Conservation (phyloP, 2,888 invertebrate genomes). For the Drosophila eohydei region DNA sequence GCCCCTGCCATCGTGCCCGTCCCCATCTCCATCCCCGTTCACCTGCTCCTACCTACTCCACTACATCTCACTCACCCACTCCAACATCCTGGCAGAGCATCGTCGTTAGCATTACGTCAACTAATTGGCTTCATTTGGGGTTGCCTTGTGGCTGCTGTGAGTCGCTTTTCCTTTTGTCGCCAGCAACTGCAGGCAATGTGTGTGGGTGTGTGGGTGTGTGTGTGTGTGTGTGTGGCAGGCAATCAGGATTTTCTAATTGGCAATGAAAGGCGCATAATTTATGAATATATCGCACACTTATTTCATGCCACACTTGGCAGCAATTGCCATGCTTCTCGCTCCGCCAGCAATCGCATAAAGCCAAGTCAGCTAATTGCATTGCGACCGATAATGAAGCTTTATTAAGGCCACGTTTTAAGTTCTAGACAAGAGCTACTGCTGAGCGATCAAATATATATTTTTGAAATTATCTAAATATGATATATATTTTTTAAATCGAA, state of each 20-base stretch:
- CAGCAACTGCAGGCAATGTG: conserved; percentile 35
- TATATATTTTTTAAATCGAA: not conserved
- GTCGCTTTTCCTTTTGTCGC: conserved; percentile 42
- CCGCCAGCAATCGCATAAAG: conserved; percentile 5
- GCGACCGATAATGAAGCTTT: conserved; percentile 15
- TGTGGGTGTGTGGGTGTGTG: conserved; percentile 19
- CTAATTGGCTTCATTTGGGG: conserved; percentile 80
- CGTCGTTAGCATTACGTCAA: conserved; percentile 77
- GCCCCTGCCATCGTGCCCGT: not conserved
- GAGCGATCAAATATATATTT: not conserved
- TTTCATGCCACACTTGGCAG: conserved; percentile 64
- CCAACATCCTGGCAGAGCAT: conserved; percentile 24
- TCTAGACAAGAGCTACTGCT: not conserved
- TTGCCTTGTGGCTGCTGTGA: conserved; percentile 66
- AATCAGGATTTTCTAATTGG: conserved; percentile 77
- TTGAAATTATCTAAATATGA: not conserved
- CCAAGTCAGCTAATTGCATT: conserved; percentile 15
- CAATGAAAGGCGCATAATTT: conserved; percentile 79
- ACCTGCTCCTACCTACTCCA: not conserved
- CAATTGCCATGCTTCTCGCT: conserved; percentile 10
- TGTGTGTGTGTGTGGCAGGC: conserved; percentile 39
- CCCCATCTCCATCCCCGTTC: not conserved
- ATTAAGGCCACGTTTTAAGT: not conserved
- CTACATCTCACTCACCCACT: not conserved
- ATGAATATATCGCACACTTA: conserved; percentile 73